Conservation (phyloP, 92 coral and sea anemone species). For the Phenganax stokvisi region DNA sequence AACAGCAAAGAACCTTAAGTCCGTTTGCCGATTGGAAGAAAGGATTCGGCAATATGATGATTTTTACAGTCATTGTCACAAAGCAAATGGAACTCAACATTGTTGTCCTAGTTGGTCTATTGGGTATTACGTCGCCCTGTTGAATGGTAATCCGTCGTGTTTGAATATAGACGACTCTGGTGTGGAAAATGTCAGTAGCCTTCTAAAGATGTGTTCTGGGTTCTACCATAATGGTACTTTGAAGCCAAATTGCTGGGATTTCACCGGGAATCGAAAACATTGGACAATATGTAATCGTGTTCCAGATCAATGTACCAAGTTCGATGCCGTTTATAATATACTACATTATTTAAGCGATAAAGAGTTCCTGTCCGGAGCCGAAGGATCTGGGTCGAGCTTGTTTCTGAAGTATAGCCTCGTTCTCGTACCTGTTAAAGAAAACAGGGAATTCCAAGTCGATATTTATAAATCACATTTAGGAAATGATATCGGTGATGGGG, state of each 20-base stretch:
- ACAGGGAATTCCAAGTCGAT: slow-evolving; percentile 45
- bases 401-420: slow-evolving; percentile 59
- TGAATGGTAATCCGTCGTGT: slow-evolving; percentile 55
- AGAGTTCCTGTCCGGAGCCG: slow-evolving; percentile 52
- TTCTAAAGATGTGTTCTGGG: slow-evolving; percentile 56
- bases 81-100: slow-evolving; percentile 52
- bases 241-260: slow-evolving; percentile 87
- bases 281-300: slow-evolving; percentile 54
- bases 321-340: slow-evolving; percentile 82
- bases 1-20: slow-evolving; percentile 60
- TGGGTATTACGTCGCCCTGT: slow-evolving; percentile 77
- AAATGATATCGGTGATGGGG: slow-evolving; percentile 53
- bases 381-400: slow-evolving; percentile 21
- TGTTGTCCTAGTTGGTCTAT: slow-evolving; percentile 97
- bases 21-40: slow-evolving; percentile 81
- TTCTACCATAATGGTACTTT: slow-evolving; percentile 58
- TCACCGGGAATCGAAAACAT: slow-evolving; percentile 33
- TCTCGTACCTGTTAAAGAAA: slow-evolving; percentile 54
- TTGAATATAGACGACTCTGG: slow-evolving; percentile 53
- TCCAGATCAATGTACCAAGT: slow-evolving; percentile 58
- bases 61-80: slow-evolving; percentile 59
- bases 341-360: slow-evolving; percentile 82
- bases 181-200: slow-evolving; percentile 37
- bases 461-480: slow-evolving; percentile 63
- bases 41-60: slow-evolving; percentile 56